phyloP scores from a whole-genome alignment of 35 echinoderm and acorn worm genomes.

The Stichopus chloronotus region DNA sequence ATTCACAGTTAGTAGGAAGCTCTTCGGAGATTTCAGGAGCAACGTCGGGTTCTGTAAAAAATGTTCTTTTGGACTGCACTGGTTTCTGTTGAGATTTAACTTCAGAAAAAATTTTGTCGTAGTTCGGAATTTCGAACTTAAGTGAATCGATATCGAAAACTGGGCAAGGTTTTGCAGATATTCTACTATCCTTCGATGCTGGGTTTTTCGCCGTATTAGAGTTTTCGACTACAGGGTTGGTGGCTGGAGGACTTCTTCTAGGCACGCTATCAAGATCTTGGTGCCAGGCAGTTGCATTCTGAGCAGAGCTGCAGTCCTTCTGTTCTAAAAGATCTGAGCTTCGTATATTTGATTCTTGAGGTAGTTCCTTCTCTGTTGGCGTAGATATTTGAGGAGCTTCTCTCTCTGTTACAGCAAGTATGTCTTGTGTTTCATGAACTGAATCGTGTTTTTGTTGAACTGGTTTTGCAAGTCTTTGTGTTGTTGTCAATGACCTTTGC shows the following conservation, averaged over 20 bases:
- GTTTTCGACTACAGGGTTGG: not conserved
- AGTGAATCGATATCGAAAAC: slow-evolving; percentile 13
- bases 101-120: slow-evolving; percentile 38
- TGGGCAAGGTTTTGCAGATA: slow-evolving; percentile 38
- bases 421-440: not conserved
- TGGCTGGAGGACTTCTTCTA: not conserved
- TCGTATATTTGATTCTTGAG: not conserved
- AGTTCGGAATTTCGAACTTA: slow-evolving; percentile 31
- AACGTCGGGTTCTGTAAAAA: slow-evolving; percentile 2
- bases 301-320: not conserved
- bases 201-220: not conserved
- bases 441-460: not conserved
- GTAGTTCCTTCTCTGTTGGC: not conserved
- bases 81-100: slow-evolving; percentile 46
- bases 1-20: not conserved
- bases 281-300: not conserved
- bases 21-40: slow-evolving; percentile 36
- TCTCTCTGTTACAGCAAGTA: too few relatives aligned
- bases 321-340: not conserved
- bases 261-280: not conserved
- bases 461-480: not conserved
- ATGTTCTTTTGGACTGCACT: not conserved
- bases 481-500: slow-evolving; percentile 28
- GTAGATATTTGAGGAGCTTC: too few relatives aligned
- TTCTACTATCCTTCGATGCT: not conserved